These are phyloP conservation scores for Mesoligia furuncula DNA, from an alignment of 2,888 invertebrate species.

Conservation along the genomic window DNA sequence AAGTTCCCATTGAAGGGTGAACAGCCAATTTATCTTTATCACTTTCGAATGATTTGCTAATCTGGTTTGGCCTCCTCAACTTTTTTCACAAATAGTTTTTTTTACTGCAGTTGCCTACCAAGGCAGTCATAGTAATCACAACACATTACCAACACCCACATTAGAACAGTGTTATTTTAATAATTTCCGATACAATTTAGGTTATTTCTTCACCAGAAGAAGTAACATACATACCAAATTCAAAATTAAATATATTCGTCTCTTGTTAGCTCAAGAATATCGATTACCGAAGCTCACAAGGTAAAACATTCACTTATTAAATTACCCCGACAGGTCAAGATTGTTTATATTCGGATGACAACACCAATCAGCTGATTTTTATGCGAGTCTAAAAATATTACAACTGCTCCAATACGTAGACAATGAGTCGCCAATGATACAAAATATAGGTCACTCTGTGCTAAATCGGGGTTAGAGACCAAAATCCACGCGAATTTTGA, in stretches of 20 bases:
- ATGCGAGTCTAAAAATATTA: constrained; percentile 45
- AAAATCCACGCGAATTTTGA: constrained; percentile 1
- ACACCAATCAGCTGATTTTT: constrained; percentile 61
- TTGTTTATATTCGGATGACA: constrained; percentile 48
- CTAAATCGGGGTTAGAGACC: not conserved
- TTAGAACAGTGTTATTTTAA: not conserved
- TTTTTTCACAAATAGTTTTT: not conserved
- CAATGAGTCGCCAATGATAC: constrained; percentile 15
- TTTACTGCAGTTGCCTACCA: not conserved
- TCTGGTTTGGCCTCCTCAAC: not conserved
- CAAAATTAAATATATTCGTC: not conserved
- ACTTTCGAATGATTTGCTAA: not conserved
- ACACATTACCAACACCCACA: constrained; percentile 2
- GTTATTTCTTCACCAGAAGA: not conserved
- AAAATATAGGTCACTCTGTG: constrained; percentile 45
- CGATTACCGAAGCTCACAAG: constrained; percentile 13
- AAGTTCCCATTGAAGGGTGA: not conserved
- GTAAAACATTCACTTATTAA: constrained; percentile 19
- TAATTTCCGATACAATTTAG: not conserved
- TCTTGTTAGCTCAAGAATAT: constrained; percentile 8
- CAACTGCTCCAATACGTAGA: constrained; percentile 23
- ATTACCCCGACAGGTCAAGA: constrained; percentile 5
- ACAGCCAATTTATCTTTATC: not conserved
- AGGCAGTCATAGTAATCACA: not conserved
- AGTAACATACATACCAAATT: not conserved